Base-by-base conservation (phyloP, 2,797 vertebrate genomes). In the Macroramphosus scolopax region DNA sequence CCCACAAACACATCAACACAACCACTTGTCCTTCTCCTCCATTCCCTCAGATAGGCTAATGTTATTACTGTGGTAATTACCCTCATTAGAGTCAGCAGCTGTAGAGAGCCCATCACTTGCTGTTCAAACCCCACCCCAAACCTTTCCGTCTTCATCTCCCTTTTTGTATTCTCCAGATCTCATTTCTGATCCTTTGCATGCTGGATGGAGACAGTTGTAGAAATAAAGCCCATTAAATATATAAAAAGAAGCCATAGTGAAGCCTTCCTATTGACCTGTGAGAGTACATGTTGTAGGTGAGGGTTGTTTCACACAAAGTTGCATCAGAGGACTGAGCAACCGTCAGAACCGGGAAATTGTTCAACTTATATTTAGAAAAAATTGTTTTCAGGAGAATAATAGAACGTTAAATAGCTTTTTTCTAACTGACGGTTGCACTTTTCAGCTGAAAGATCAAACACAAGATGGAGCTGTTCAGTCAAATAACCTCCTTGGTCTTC, bases 31-130 rank as follows among this genome's bases (percentile, higher is more conserved):
- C 94, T 93, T 82, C 87, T 84, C 92, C 92, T 92, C 92, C 94
- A 95, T 97, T 96, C 94, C 93, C 95, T 94, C 90, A 92, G 95
- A 95, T 95, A 93, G 92, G 89, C 93, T 96, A 95, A 98, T 94
- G 91, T 94, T 93, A 96, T 96, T 96, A 95, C 92, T 89, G 89
- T 88, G 88, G 83, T 95, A 97, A 98, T 98, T 96, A 95, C 93
- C 91, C 92, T 97, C 93, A 97, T 97, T 96, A 95, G 93, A 90
- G 91, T 90, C 89, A 93, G 93, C 93, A 94, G 93, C 94, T 95
- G 94, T 92, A 91, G 91, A 87, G 87, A 87, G 88, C 84, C 86
- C 87, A 87, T 75, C 81, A 82, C 85, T 84, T 63, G 74, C 80
- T 82, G 82, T 78, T 84, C 83, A 77, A 78, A 80, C 84, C 82